Evolutionary conservation across 2,888 invertebrate species (phyloP).

Genomic region (Celastrina argiolus): DNA sequence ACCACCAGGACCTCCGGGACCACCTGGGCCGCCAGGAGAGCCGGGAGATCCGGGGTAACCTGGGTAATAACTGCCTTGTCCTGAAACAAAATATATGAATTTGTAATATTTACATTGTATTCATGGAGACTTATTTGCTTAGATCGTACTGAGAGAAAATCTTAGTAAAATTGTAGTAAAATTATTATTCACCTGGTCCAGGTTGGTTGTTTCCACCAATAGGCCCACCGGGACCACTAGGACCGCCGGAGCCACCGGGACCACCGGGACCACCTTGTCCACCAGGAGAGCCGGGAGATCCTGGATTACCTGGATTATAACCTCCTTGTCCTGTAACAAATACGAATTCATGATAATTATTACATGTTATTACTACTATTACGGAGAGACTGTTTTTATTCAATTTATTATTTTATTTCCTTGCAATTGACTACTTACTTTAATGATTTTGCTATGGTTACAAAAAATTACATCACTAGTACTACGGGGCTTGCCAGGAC

Average conservation of each 20-base stretch:
- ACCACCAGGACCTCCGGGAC: slow-evolving; percentile 36
- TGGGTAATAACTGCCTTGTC: slow-evolving; percentile 21
- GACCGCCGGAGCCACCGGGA: slow-evolving; percentile 38
- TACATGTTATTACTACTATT: too few species aligned
- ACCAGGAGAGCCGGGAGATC: slow-evolving; percentile 34
- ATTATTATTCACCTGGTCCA: slow-evolving; percentile 29
- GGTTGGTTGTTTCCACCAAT: slow-evolving; percentile 19
- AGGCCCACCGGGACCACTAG: slow-evolving; percentile 34
- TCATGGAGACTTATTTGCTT: too few species aligned
- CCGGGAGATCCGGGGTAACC: slow-evolving; percentile 38
- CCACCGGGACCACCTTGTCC: slow-evolving; percentile 40
- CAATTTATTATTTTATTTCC: too few species aligned
- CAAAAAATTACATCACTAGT: too few species aligned
- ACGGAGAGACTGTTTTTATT: too few species aligned
- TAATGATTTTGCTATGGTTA: too few species aligned
- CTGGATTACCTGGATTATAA: slow-evolving; percentile 35
- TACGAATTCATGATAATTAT: not conserved
- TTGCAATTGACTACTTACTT: slow-evolving; percentile 24
- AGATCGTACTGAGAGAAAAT: slow-evolving; percentile 20
- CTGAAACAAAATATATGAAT: too few species aligned
- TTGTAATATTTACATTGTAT: not conserved
- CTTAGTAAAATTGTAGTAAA: too few species aligned
- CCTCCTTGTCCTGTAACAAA: not conserved
- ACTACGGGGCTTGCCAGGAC: too few species aligned
- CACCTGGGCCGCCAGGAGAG: slow-evolving; percentile 51